A percentile compares a stretch with the other conserved stretches of the same genome.
Evolutionary conservation across 2,888 invertebrate species (phyloP).

Genomic region (Hypomecis punctinalis): DNA sequence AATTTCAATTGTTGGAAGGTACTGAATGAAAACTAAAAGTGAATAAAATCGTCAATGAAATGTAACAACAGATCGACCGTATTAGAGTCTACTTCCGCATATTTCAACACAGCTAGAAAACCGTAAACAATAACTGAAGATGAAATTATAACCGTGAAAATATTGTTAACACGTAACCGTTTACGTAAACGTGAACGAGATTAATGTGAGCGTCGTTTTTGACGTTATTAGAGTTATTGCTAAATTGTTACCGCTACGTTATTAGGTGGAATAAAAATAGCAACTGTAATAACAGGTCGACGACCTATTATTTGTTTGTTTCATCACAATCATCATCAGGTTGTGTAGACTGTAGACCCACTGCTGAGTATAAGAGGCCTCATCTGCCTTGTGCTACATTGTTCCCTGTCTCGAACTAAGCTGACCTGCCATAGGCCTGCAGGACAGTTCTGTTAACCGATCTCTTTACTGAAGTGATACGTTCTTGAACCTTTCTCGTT

Average conservation of each 20-base stretch:
- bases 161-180: constrained; percentile 12
- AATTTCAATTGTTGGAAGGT: too few species aligned
- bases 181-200: constrained; percentile 12
- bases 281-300: background rate
- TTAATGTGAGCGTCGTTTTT: constrained; percentile 9
- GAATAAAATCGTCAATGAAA: background rate
- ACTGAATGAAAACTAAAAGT: too few species aligned
- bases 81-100: constrained; percentile 7
- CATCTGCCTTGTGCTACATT: too few species aligned
- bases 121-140: constrained; percentile 20
- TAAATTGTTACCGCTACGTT: background rate
- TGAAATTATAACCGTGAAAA: constrained; percentile 22
- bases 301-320: background rate
- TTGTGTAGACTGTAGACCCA: too few species aligned
- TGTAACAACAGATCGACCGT: constrained; percentile 5
- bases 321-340: background rate
- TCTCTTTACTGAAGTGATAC: too few species aligned
- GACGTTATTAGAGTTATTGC: constrained; percentile 13
- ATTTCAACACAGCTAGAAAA: constrained; percentile 12
- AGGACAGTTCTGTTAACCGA: too few species aligned
- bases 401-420: too few species aligned
- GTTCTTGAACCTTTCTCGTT: too few species aligned
- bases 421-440: too few species aligned
- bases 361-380: too few species aligned
- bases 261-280: constrained; percentile 10